phyloP scores from a whole-genome alignment of 1,140 invertebrate genomes.

The Papilio polyxenes region DNA sequence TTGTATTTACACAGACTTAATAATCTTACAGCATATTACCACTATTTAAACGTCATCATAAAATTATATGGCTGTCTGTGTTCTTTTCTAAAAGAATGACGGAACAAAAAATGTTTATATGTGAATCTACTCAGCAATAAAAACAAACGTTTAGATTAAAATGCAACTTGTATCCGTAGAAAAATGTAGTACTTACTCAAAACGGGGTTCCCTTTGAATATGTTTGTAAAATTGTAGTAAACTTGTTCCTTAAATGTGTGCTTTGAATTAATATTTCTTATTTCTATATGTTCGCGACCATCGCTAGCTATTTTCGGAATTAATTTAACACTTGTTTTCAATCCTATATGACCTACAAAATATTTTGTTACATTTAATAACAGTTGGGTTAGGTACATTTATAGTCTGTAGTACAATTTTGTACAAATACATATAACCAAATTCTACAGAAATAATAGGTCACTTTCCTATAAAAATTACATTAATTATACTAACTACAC shows the following conservation, averaged over 20 bases:
- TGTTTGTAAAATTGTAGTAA: constrained; percentile 55
- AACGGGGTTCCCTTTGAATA: constrained; percentile 56
- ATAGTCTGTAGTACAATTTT: too few relatives aligned
- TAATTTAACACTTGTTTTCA: constrained; percentile 47
- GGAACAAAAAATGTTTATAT: neutral
- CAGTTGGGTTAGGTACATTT: too few relatives aligned
- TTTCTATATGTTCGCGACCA: constrained; percentile 49
- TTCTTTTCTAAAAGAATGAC: neutral
- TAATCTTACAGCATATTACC: neutral
- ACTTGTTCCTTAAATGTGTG: constrained; percentile 59
- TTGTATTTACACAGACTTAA: neutral
- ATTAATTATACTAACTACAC: constrained; percentile 55
- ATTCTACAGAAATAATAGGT: neutral
- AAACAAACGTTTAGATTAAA: neutral
- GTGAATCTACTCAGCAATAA: neutral
- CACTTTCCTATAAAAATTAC: neutral
- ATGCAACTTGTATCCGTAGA: neutral
- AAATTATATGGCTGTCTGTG: too few relatives aligned
- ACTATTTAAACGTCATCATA: too few relatives aligned
- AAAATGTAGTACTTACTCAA: constrained; percentile 57
- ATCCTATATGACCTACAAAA: constrained; percentile 53
- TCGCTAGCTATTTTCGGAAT: constrained; percentile 41
- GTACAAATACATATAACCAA: too few relatives aligned
- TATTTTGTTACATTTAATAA: too few relatives aligned
- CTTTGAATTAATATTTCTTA: constrained; percentile 45